Evolutionary conservation across 2,113 vertebrate genomes (phyloP), one percentile per base, ranked within the genome.

Genomic region (Anguilla rostrata): DNA sequence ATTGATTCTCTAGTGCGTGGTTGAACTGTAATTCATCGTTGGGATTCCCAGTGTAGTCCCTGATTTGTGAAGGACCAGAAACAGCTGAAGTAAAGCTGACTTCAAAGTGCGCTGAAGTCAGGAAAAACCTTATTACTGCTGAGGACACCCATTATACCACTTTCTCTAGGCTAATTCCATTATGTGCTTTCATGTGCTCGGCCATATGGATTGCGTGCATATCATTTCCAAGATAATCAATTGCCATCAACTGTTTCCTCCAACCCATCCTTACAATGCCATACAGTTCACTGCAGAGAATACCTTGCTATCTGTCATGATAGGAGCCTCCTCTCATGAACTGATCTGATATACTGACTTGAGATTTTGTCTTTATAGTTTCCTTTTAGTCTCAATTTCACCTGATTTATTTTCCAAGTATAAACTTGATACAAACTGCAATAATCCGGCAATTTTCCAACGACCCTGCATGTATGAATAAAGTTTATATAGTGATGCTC

Each of bases 101-200:
- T 87, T 84, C 84, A 90, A 88, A 87, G 87, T 2, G 7, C 75
- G 87, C 83, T 16, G 40, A 78, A 78, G 85, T 87, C 83, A 83
- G 86, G 86, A 84, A 88, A 86, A 84, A 83, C 43, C 84, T 29
- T 80, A 85, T 75, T 63, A 86, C 86, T 83, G 80, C 66, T 87
- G 82, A 26, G 78, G 16, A 26, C 39, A 29, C 39, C 26, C 41
- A 75, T 75, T n/a, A 75, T 75, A 26, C 26, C 8, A 12, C 79
- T 81, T 66, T 34, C 81, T 29, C 40, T 8, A 16, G 49, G 39
- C 26, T 60, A 56, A 66, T 82, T 82, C 56, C 57, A 66, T 81
- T 79, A 85, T 39, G 39, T 29, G 39, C 66, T 71, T 78, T 7
- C 41, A 82, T 83, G 82, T 57, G 53, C 53, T 16, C 53, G n/a